phyloP scores from a whole-genome alignment of 2,797 vertebrate genomes.

The Allobates femoralis region DNA sequence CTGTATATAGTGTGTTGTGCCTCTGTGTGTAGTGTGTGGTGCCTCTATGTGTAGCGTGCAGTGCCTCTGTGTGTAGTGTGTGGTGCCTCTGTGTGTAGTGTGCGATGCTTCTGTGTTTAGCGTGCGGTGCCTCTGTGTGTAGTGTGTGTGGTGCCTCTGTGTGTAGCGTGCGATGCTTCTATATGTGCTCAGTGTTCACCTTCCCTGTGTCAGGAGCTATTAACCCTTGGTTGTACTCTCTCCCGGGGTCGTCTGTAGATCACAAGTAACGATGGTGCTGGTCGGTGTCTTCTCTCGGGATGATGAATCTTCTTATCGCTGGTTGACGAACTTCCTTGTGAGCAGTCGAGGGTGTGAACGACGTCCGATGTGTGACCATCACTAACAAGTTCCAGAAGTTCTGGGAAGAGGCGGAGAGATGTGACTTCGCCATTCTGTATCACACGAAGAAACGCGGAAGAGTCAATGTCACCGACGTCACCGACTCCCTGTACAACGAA shows the following conservation, averaged over 20 bases:
- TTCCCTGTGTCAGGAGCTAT: neutral
- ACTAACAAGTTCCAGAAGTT: neutral
- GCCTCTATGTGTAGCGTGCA: too few relatives aligned
- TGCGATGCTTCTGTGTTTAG: too few relatives aligned
- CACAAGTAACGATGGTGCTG: neutral
- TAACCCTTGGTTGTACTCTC: neutral
- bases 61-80: too few relatives aligned
- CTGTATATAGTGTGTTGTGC: too few relatives aligned
- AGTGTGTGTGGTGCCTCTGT: too few relatives aligned
- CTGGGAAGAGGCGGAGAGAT: neutral
- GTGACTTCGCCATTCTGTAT: constrained; percentile 36
- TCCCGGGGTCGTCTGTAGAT: neutral
- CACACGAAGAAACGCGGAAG: constrained; percentile 35
- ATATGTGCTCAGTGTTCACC: neutral
- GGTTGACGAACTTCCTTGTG: neutral
- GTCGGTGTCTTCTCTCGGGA: constrained; percentile 41
- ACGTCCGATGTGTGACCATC: constrained; percentile 13
- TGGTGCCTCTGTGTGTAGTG: too few relatives aligned
- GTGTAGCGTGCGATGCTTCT: too few relatives aligned
- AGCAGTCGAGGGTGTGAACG: neutral
- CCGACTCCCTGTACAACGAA: constrained; percentile 13
- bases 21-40: too few relatives aligned
- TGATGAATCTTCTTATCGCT: neutral
- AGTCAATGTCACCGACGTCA: constrained; percentile 40
- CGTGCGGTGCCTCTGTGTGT: too few relatives aligned